Evolutionary conservation across 2,888 invertebrate species (phyloP).

Genomic region (Cerceris rybyensis): DNA sequence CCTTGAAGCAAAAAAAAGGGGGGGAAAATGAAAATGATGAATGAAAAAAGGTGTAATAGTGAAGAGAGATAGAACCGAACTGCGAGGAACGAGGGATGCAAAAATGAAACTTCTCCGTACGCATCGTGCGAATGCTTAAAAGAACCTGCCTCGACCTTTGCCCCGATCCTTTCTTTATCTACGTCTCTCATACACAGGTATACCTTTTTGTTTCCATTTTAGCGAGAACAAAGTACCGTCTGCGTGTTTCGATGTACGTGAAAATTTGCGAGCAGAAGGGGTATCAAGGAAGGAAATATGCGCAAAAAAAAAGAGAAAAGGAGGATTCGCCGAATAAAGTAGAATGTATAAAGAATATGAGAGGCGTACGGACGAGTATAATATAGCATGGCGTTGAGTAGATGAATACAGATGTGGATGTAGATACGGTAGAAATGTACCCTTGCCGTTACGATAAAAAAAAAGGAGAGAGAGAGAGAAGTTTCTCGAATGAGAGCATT

Average conservation of each 20-base stretch:
- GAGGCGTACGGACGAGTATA: too few relatives aligned
- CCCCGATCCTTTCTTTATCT: not conserved
- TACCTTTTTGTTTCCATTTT: constrained; percentile 12
- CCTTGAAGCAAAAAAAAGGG: not conserved
- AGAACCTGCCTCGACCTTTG: constrained; percentile 6
- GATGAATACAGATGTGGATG: too few relatives aligned
- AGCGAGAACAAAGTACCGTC: constrained; percentile 1
- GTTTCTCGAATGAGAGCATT: not conserved
- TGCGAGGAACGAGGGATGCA: constrained; percentile 3
- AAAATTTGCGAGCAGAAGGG: constrained; percentile 11
- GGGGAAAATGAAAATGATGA: too few relatives aligned
- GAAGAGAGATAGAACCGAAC: not conserved
- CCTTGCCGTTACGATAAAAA: too few relatives aligned
- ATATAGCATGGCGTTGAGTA: too few relatives aligned
- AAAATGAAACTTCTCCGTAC: constrained; percentile 16
- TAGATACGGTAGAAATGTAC: too few relatives aligned
- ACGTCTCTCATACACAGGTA: not conserved
- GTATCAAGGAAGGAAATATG: constrained; percentile 7
- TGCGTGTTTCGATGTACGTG: constrained; percentile 2
- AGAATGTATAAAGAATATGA: too few relatives aligned
- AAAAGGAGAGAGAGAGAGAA: not conserved
- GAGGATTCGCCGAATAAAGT: not conserved
- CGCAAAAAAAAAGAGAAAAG: not conserved
- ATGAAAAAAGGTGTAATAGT: too few relatives aligned
- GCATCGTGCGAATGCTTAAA: constrained; percentile 15